phyloP scores from a whole-genome alignment of 1,140 invertebrate genomes.

The Brachionus paranguensis region DNA sequence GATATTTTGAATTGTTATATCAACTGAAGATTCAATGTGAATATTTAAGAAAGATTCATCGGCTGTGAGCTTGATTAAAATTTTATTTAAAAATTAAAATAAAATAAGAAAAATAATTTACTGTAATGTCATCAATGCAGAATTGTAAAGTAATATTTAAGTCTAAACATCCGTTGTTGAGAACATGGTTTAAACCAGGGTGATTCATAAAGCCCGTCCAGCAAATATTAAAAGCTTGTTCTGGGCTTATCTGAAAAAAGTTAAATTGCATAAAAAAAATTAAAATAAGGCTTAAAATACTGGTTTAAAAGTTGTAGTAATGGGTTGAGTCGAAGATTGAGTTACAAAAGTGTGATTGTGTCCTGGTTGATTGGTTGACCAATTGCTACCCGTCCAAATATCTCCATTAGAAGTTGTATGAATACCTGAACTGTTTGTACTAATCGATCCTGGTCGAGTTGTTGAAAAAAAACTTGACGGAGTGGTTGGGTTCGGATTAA shows the following conservation, averaged over 20 bases:
- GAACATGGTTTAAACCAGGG: background rate
- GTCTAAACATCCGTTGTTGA: background rate
- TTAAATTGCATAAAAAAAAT: background rate
- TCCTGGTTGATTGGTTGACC: background rate
- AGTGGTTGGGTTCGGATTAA: background rate
- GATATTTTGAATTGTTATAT: conserved; percentile 4
- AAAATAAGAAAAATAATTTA: background rate
- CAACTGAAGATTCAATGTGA: background rate
- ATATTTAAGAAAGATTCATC: background rate
- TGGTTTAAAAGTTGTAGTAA: background rate
- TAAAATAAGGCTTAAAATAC: background rate
- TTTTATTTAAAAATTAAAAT: background rate
- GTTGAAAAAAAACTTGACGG: background rate
- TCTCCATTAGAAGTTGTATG: background rate
- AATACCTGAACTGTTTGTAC: background rate
- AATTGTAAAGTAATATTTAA: background rate
- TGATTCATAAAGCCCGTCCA: background rate
- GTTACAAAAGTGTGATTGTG: background rate
- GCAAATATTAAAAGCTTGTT: background rate
- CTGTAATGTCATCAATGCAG: background rate
- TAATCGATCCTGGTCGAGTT: background rate
- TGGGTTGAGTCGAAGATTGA: background rate
- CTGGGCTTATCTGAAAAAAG: background rate
- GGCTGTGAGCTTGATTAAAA: background rate
- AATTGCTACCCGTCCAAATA: background rate